Base-by-base conservation (phyloP, 2,113 vertebrate genomes). In the Eubucco bourcierii region DNA sequence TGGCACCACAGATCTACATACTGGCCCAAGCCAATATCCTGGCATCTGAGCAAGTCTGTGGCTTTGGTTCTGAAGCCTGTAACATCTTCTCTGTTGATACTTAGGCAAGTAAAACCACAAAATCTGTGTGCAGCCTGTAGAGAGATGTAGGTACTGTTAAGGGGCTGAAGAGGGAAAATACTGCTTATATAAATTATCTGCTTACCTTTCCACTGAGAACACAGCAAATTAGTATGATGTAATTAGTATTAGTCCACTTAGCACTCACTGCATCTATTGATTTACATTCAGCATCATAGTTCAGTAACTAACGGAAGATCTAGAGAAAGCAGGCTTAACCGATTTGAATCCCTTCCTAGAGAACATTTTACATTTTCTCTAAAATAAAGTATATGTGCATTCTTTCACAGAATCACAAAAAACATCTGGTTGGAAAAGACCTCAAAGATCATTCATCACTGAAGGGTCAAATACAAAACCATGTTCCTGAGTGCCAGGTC, bases 211-310 rank as follows among this genome's bases (percentile, higher is more conserved):
- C 19, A 25, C 5, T 60, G 58, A 80, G 61, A 90, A 41, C 15
- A 74, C 10, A 11, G 9, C 34, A 14, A 82, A 74, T 17, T 55
- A 5, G 9, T 59, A 21, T 5, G 10, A 53, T 4, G 4, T 47
- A 61, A 53, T 34, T 39, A 39, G 19, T 50, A 10, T 28, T 56
- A 68, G 8, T 64, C 56, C 4, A 3, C 56, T 59, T 65, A 61
- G 5, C 17, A 68, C 24, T 74, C 5, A 15, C 3, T 4, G 8
- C 0, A 0, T 47, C 13, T 55, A 64, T 5, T 67, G 29, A 58
- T 72, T 89, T 75, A 15, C 27, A 16, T 41, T 52, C 28, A 79
- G 2, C 11, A 9, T 56, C 41, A 41, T 28, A 72, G 19, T 12
- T 79, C 37, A 75, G 20, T 21, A 71, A 31, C 7, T 12, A 80